phyloP scores from a whole-genome alignment of 2,797 vertebrate species.

The Glossophaga mutica region DNA sequence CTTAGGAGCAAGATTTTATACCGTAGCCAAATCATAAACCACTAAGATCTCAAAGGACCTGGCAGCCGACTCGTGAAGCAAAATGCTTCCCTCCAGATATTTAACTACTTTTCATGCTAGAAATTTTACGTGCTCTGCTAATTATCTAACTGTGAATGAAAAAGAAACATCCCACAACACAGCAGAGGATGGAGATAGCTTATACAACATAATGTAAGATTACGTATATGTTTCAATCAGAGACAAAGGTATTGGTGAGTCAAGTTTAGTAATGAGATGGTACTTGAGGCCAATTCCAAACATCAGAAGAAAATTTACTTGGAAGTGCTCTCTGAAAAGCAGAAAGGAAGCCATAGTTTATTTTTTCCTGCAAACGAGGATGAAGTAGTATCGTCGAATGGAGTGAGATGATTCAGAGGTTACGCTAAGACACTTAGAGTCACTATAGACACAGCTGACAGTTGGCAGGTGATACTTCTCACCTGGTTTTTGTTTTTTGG shows the following conservation, averaged over 20 bases:
- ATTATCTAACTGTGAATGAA: neutral
- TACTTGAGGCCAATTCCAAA: neutral
- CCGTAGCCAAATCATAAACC: neutral
- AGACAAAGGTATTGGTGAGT: neutral
- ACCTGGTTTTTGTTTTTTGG: neutral
- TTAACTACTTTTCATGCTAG: neutral
- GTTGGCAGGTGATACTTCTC: neutral
- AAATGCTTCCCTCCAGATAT: neutral
- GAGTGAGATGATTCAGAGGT: neutral
- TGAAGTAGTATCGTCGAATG: neutral
- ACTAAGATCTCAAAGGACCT: conserved; percentile 1
- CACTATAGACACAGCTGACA: neutral
- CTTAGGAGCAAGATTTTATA: conserved; percentile 40
- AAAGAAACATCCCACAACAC: neutral
- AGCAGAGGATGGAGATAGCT: neutral
- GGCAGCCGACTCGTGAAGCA: neutral
- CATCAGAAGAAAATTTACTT: neutral
- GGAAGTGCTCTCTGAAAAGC: neutral
- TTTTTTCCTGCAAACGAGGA: neutral
- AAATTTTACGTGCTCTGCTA: neutral
- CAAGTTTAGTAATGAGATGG: neutral
- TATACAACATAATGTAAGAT: neutral
- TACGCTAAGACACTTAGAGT: neutral
- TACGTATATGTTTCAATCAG: neutral
- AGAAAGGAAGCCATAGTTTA: neutral